phyloP scores from a whole-genome alignment of 2,113 vertebrate species.

The Lamprologus callipterus region DNA sequence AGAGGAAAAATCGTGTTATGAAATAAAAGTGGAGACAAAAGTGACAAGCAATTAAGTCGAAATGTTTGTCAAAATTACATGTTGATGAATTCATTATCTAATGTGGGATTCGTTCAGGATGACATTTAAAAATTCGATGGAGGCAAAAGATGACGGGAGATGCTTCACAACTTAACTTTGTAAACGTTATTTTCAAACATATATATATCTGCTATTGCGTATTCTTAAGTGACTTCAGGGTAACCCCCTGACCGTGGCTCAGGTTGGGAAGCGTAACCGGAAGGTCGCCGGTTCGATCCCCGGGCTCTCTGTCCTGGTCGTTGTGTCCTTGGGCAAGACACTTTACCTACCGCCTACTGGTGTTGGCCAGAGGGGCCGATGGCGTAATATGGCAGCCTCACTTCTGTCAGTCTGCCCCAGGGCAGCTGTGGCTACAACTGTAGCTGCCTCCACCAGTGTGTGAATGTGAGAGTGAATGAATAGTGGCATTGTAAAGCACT shows the following conservation, averaged over 20 bases:
- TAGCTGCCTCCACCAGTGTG: background rate
- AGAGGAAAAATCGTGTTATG: background rate
- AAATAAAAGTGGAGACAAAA: background rate
- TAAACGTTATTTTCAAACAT: background rate
- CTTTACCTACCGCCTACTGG: background rate
- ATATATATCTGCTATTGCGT: background rate
- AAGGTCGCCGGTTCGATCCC: background rate
- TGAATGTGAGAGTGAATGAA: background rate
- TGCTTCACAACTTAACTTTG: background rate
- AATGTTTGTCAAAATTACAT: background rate
- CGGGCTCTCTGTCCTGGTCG: fast-evolving
- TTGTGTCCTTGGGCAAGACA: fast-evolving
- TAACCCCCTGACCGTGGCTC: no score
- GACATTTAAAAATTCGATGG: background rate
- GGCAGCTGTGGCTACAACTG: fast-evolving
- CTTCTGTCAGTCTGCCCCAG: no score
- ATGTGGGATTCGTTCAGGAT: background rate
- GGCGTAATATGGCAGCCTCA: fast-evolving
- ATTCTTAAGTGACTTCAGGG: background rate
- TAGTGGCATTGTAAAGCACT: fast-evolving
- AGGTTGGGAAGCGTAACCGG: background rate
- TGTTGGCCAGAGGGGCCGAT: background rate
- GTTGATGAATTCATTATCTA: background rate
- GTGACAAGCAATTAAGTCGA: background rate
- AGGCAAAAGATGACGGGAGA: background rate